A percentile compares a stretch with the other conserved stretches of the same genome.
phyloP scores from a whole-genome alignment of 2,888 invertebrate species.

The Lasioglossum pauxillum region DNA sequence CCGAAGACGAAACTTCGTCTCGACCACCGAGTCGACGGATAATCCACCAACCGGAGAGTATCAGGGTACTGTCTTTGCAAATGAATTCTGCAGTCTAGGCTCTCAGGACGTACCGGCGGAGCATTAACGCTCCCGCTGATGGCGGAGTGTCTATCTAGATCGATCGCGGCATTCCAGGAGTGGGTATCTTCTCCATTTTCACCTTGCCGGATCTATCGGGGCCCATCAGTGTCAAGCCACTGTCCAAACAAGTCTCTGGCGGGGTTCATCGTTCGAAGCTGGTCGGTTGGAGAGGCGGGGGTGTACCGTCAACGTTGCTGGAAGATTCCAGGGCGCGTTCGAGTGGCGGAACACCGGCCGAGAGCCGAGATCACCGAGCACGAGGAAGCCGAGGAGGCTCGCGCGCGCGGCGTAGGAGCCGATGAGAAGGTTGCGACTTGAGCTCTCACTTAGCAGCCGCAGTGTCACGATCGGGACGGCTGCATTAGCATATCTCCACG shows the following conservation, averaged over 20 bases:
- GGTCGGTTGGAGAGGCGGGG: neutral
- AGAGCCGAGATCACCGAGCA: slow-evolving; percentile 17
- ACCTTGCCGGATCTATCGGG: neutral
- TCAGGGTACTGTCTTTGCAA: neutral
- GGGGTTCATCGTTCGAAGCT: neutral
- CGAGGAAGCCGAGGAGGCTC: slow-evolving; percentile 8
- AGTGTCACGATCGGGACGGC: slow-evolving; percentile 83
- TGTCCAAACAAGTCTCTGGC: neutral
- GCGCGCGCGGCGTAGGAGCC: slow-evolving; percentile 58
- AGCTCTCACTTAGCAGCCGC: slow-evolving; percentile 84
- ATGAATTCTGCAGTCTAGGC: neutral
- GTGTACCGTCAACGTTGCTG: slow-evolving; percentile 25
- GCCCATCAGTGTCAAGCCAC: slow-evolving; percentile 15
- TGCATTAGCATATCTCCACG: slow-evolving; percentile 83
- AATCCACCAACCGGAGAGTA: neutral
- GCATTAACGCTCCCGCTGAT: neutral
- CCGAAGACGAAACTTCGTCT: neutral
- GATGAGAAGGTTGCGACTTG: slow-evolving; percentile 80
- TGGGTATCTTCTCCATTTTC: neutral
- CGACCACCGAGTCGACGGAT: neutral
- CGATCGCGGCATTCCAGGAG: neutral
- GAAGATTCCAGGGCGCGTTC: neutral
- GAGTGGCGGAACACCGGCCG: slow-evolving; percentile 18
- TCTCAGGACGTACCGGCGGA: neutral
- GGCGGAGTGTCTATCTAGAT: neutral